Base-by-base conservation (phyloP, 2,888 invertebrate species). In the Rosalia funebris region DNA sequence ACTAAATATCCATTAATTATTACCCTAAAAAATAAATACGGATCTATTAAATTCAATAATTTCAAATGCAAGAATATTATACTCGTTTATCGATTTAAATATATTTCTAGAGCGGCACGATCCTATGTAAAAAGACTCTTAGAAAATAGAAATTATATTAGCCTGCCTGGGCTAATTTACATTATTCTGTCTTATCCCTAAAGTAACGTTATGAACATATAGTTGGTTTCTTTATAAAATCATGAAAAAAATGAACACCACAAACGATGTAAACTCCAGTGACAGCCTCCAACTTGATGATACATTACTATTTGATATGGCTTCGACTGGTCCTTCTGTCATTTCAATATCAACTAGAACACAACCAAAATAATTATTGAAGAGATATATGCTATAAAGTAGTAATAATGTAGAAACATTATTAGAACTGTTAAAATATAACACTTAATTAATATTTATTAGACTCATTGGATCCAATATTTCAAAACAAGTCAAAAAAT, bases 271-370 rank as follows among this genome's bases (percentile, higher is more conserved):
- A 19, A 32, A 42, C 14, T 42, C 25, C 17, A 32, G 3, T 12
- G 32, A 31, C 14, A 42, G 15, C 25, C 19, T 20, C 41, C 34
- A 15, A 41, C 32, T 55, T 1, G 58, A 55, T 55, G 62, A 62
- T 16, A 50, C 19, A 20, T 55, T 47, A 31, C 48, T 64, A 34
- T 68, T 65, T 1, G 62, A 58, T 10, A 65, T 58, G 1, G 67
- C 67, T 48, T 71, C 74, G 7, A 73, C 73, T 2, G 75, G 74
- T 41, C 69, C 73, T 56, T 75, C 75, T n/a, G 71, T 73, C 65
- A 74, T 63, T 45, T 71, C 71, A 39, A 75, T 72, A 52, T 71
- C 73, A 57, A 75, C 75, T 75, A 63, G 19, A 75, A 73, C 5
- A 64, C n/a, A n/a, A n/a, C n/a, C n/a, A n/a, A n/a, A n/a, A n/a